Conservation (phyloP, 1,140 invertebrate genomes). For the Atta cephalotes region DNA sequence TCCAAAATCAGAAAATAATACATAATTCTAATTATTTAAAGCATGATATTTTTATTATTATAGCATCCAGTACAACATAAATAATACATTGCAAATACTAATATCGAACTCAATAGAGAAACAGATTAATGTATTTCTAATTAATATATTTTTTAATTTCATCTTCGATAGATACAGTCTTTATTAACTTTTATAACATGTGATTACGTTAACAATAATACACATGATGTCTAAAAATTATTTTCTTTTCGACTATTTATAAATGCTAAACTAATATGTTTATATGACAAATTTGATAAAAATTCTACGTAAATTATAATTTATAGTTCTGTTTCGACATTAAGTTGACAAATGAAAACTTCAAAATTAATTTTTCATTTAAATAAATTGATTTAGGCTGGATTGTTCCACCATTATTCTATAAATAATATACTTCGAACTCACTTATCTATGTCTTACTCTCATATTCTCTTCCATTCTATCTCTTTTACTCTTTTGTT, state of each 20-base stretch:
- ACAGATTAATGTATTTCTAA: neutral
- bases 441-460: no score
- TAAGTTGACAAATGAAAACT: neutral
- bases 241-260: neutral
- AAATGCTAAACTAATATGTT: neutral
- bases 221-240: neutral
- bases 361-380: neutral
- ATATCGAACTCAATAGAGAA: no score
- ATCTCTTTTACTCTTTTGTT: no score
- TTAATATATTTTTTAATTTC: conserved; percentile 14
- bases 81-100: no score
- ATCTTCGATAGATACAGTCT: neutral
- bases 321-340: neutral
- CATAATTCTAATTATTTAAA: neutral
- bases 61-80: neutral
- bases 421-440: no score
- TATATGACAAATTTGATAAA: neutral
- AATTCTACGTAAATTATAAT: neutral
- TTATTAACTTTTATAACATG: neutral
- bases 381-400: conserved; percentile 13
- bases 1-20: neutral
- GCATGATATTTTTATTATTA: no score
- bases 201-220: neutral
- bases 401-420: no score
- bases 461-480: no score